Base-by-base conservation (phyloP, 2,888 invertebrate genomes). In the Xanthorhoe designata region DNA sequence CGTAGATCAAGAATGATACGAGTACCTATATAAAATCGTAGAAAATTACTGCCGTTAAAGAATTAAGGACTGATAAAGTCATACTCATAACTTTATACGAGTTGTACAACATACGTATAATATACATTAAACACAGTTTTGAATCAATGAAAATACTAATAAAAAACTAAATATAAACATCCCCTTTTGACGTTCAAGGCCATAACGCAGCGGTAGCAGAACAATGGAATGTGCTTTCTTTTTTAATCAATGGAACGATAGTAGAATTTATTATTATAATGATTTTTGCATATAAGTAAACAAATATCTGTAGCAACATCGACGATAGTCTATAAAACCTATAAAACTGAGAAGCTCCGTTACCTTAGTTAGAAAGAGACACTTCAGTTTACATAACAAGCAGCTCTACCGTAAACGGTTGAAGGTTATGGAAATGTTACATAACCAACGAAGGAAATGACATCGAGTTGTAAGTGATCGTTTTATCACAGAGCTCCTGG, bases 351-450 rank as follows among this genome's bases (percentile, higher is more conserved):
- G 51, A 60, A 67, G 57, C 57, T 64, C 32, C 56, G 52, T 55
- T 52, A 15, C 38, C 45, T n/a, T n/a, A n/a, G n/a, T 56, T 52
- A 18, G 50, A 68, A 60, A 58, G 49, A 61, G 59, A 54, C 38
- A 64, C 64, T 45, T 42, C 9, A 59, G 69, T 73, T 69, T 73
- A 73, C 61, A 69, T 73, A 71, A 73, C 68, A 53, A 51, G 56
- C 63, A 50, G 57, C 49, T 52, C 38, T 61, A 66, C 61, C 72
- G 64, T 71, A 63, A 63, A 63, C 56, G 72, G 64, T 69, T 75
- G 74, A 83, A 83, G 82, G 83, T 79, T 76, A 76, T 78, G 69
- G 72, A 74, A 80, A 70, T 75, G 76, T 83, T 83, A 82, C 75
- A 76, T 83, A 83, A 83, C 70, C 65, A 64, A 59, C 60, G 56